A percentile compares a stretch with the other conserved stretches of the same genome.
Evolutionary conservation across 1,140 invertebrate species (phyloP).

Genomic region (Plodia interpunctella): DNA sequence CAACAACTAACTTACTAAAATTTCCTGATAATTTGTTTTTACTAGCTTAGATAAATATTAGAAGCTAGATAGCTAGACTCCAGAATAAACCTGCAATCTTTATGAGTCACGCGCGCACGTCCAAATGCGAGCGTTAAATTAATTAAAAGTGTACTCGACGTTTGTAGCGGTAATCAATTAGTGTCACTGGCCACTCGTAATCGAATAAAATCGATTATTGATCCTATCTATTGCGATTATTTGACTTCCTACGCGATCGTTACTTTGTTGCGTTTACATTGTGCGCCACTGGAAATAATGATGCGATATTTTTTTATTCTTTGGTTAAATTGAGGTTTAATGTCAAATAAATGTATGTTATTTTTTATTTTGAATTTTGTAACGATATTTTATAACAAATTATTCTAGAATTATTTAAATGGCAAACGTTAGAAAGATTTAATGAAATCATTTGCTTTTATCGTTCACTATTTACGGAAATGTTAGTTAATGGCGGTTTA

Average conservation of each 20-base stretch:
- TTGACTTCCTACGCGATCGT: conserved; percentile 38
- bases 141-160: conserved; percentile 40
- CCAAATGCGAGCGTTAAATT: conserved; percentile 34
- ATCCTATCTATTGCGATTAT: conserved; percentile 23
- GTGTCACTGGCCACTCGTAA: conserved; percentile 35
- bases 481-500: not conserved
- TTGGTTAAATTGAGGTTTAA: too few relatives aligned
- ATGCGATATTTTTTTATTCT: not conserved
- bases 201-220: conserved; percentile 37
- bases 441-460: not conserved
- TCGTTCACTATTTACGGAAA: not conserved
- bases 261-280: conserved; percentile 19
- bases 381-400: not conserved
- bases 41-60: too few relatives aligned
- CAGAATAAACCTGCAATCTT: conserved; percentile 22
- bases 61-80: too few relatives aligned
- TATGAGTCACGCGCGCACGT: conserved; percentile 26
- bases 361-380: not conserved
- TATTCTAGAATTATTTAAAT: not conserved
- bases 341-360: too few relatives aligned
- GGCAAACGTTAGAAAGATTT: not conserved
- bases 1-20: too few relatives aligned
- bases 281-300: not conserved
- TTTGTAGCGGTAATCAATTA: conserved; percentile 54
- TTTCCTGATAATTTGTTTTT: too few relatives aligned